Evolutionary conservation across 2,113 vertebrate species (phyloP).

Genomic region (Lichenostomus cassidix): DNA sequence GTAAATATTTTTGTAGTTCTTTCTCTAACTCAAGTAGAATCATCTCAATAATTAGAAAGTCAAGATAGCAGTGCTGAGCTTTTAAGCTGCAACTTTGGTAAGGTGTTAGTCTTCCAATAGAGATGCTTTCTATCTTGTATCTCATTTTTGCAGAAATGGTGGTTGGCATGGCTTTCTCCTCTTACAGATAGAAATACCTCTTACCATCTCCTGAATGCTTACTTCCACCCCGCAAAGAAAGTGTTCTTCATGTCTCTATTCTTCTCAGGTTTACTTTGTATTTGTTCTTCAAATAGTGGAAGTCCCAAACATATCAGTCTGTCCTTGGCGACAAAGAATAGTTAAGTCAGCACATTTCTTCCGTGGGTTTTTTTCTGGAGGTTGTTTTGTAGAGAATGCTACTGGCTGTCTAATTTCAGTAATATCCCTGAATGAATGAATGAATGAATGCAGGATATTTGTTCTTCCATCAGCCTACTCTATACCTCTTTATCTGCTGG

Average conservation of each 20-base stretch:
- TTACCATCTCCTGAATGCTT: not conserved
- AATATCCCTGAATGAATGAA: not conserved
- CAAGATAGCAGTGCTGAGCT: not conserved
- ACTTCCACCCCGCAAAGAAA: fast-evolving
- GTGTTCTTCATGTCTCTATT: not conserved
- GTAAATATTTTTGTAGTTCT: not conserved
- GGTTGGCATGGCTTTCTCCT: not conserved
- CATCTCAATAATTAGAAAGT: not conserved
- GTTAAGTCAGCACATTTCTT: not conserved
- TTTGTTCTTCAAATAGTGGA: not conserved
- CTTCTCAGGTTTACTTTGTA: not conserved
- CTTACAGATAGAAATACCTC: not conserved
- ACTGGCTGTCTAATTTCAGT: not conserved
- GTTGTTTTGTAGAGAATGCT: not conserved
- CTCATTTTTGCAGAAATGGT: not conserved
- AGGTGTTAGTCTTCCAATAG: not conserved
- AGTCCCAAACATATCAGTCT: not conserved
- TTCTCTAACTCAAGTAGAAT: not conserved
- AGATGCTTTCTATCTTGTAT: not conserved
- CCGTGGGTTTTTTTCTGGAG: not conserved
- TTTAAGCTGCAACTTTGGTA: not conserved
- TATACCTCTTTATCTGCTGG: not conserved
- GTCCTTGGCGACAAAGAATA: not conserved
- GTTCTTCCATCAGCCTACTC: not conserved
- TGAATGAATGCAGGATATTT: not conserved